Conservation (phyloP, 1,140 invertebrate species). For the Ceratina calcarata region DNA sequence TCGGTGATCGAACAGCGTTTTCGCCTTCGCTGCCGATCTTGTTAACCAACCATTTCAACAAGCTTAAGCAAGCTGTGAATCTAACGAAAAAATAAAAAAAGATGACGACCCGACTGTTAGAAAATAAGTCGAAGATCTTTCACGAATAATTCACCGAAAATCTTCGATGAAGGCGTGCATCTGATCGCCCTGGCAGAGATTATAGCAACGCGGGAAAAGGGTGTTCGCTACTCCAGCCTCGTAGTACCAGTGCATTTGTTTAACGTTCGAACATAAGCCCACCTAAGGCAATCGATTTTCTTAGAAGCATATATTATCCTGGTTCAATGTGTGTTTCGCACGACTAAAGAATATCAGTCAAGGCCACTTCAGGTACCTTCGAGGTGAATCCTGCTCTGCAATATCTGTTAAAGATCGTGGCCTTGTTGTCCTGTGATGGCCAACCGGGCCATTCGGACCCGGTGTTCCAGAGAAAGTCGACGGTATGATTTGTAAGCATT, state of each 20-base stretch:
- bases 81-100: slow-evolving; percentile 71
- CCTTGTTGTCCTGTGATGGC: slow-evolving; percentile 82
- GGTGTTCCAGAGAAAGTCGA: slow-evolving; percentile 94
- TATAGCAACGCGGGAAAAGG: slow-evolving; percentile 93
- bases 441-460: slow-evolving; percentile 90
- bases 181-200: slow-evolving; percentile 92
- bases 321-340: background rate
- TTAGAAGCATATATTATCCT: slow-evolving; percentile 41
- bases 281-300: slow-evolving; percentile 73
- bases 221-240: slow-evolving; percentile 90
- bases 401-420: slow-evolving; percentile 89
- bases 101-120: background rate
- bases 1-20: slow-evolving; percentile 80
- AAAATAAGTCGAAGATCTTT: background rate
- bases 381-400: slow-evolving; percentile 92
- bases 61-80: slow-evolving; percentile 91
- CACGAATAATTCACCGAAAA: slow-evolving; percentile 81
- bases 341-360: background rate
- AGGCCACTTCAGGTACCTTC: slow-evolving; percentile 83
- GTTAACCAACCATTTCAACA: slow-evolving; percentile 88
- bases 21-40: slow-evolving; percentile 82
- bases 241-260: slow-evolving; percentile 94
- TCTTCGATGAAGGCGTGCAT: slow-evolving; percentile 94
- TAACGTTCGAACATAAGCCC: slow-evolving; percentile 89
- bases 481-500: slow-evolving; percentile 82